Conservation (phyloP, 1,140 invertebrate species). For the Drosophila azteca region DNA sequence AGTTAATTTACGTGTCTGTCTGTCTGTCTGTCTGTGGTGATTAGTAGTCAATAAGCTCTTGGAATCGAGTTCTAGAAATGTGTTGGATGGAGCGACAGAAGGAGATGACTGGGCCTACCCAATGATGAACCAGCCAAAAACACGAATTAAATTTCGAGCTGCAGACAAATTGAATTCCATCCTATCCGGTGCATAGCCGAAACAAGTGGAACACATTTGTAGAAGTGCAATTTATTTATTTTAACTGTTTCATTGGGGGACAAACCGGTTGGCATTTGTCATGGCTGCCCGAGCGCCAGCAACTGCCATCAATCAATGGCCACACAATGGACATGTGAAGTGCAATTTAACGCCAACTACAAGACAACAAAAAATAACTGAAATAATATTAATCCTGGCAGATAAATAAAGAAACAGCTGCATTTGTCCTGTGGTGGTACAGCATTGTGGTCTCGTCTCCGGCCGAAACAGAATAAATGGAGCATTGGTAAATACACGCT, state of each 20-base stretch:
- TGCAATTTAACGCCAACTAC: constrained; percentile 75
- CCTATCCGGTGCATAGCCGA: constrained; percentile 6
- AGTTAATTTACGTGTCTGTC: background rate
- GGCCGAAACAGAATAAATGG: constrained; percentile 54
- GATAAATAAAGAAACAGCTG: constrained; percentile 59
- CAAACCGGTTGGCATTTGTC: constrained; percentile 61
- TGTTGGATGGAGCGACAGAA: background rate
- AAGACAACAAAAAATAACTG: constrained; percentile 40
- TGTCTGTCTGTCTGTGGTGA: too few species aligned
- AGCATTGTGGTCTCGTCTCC: constrained; percentile 33
- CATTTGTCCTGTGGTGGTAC: constrained; percentile 34
- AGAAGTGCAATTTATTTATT: constrained; percentile 48
- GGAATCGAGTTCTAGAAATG: constrained; percentile 15
- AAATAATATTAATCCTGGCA: constrained; percentile 41
- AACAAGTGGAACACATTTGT: constrained; percentile 16
- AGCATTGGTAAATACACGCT: constrained; percentile 57
- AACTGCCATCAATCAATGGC: constrained; percentile 74
- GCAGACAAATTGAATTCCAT: constrained; percentile 35
- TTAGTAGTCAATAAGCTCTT: constrained; percentile 57
- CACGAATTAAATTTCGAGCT: constrained; percentile 1
- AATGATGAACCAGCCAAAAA: background rate
- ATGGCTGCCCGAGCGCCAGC: constrained; percentile 34
- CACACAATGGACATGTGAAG: constrained; percentile 56
- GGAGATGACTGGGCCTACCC: constrained; percentile 7
- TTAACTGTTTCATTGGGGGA: constrained; percentile 36